Evolutionary conservation across 1,140 invertebrate genomes (phyloP), one percentile per base, ranked within the genome.

Genomic region (Drosophila nigromelanica): DNA sequence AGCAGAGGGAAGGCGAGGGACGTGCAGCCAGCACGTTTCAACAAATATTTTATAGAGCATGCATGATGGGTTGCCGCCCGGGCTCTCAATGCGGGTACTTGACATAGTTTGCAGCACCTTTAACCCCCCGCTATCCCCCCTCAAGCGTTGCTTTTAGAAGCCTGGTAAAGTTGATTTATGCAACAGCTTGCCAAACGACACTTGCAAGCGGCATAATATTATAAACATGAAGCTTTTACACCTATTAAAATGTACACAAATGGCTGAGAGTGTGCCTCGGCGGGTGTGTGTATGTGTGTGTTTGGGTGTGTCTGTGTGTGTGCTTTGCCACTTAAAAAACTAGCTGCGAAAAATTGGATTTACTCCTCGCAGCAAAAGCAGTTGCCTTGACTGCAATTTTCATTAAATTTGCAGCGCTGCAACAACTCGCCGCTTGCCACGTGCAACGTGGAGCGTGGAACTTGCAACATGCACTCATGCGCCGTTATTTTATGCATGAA

Each of bases 41-140:
- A 79, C 82, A 86, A 87, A 86, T 87, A 87, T 82, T 87, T 87
- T 87, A 89, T 89, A 79, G 82, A 87, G 82, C 82, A 86, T 78
- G 59, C 77, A 80, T 58, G 74, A 68, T 73, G 54, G 63, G 56
- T 33, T 47, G 33, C 30, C 18, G 8, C 24, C 40, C 54, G 56
- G 39, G 61, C 45, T 5, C 61, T 50, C 58, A 73, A 70, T 56
- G 56, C 68, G 27, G 40, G 37, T 61, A 80, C 82, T 89, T 89
- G 82, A 87, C 82, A 87, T 87, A 87, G 82, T 87, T 87, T 83
- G 50, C 27, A 8, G 50, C 30, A 37, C 50, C 50, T 52, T 45
- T 45, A 5, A 10, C 14, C 10, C 18, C 51, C 5, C 30, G 0
- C 33, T 5, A 10, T 0, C 50, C 14, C 4, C 8, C 7, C 33